phyloP scores from a whole-genome alignment of 2,888 invertebrate species.

The Leptogaster cylindrica region DNA sequence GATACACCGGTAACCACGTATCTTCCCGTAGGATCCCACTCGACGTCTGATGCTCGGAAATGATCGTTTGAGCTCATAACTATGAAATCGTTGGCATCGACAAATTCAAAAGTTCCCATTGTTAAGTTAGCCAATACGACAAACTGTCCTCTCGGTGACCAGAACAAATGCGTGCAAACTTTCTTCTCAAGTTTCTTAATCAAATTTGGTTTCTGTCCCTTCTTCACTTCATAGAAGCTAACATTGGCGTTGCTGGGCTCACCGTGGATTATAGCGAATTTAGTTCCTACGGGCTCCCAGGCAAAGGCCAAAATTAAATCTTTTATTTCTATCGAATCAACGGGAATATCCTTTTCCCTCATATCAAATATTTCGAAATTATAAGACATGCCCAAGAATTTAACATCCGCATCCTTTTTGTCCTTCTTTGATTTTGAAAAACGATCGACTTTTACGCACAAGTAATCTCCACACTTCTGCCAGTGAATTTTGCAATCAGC shows the following conservation, averaged over 20 bases:
- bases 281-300: constrained; percentile 97
- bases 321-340: constrained; percentile 96
- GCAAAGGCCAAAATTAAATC: constrained; percentile 92
- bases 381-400: constrained; percentile 96
- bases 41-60: constrained; percentile 91
- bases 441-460: constrained; percentile 94
- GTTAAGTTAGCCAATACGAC: constrained; percentile 90
- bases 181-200: constrained; percentile 89
- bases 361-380: constrained; percentile 99
- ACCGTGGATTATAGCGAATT: constrained; percentile 96
- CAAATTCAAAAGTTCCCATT: constrained; percentile 91
- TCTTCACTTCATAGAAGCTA: constrained; percentile 91
- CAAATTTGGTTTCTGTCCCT: constrained; percentile 85
- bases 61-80: constrained; percentile 95
- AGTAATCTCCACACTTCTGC: constrained; percentile 97
- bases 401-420: constrained; percentile 86
- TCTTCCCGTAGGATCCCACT: constrained; percentile 99
- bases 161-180: constrained; percentile 90
- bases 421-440: constrained; percentile 92
- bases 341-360: constrained; percentile 96
- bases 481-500: constrained; percentile 98
- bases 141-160: constrained; percentile 96
- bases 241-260: constrained; percentile 81
- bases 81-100: constrained; percentile 93
- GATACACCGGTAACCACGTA: constrained; percentile 96